A percentile compares a stretch with the other conserved stretches of the same genome.
Conservation (phyloP, 2,888 invertebrate genomes). For the Euplagia quadripunctaria region DNA sequence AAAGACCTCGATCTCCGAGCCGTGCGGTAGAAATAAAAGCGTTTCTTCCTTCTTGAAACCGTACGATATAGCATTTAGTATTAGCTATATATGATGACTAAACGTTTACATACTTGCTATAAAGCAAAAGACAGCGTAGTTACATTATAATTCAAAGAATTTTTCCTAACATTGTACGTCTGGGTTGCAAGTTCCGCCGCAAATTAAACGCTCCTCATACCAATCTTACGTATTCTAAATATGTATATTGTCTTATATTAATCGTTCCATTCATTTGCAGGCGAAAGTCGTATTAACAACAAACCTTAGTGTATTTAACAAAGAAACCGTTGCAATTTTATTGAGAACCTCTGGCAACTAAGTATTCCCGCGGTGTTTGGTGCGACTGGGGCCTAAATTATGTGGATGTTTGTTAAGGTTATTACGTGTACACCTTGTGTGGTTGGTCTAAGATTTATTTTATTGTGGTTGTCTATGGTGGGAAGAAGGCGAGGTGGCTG, state of each 20-base stretch:
- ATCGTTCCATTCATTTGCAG: constrained; percentile 51
- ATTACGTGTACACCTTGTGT: constrained; percentile 21
- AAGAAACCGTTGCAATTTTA: constrained; percentile 61
- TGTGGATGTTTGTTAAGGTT: constrained; percentile 31
- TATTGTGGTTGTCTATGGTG: not conserved
- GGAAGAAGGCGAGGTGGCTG: not conserved
- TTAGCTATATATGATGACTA: not conserved
- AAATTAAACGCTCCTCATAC: constrained; percentile 46
- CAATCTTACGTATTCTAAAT: constrained; percentile 44
- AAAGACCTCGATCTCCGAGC: not conserved
- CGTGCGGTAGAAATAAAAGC: no score
- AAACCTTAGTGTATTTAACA: constrained; percentile 56
- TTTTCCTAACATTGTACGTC: constrained; percentile 27
- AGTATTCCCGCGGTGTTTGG: constrained; percentile 51
- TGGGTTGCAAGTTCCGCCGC: constrained; percentile 14
- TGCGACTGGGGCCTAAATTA: constrained; percentile 34
- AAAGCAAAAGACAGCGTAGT: constrained; percentile 7
- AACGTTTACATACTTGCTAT: constrained; percentile 10
- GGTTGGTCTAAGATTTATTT: constrained; percentile 27
- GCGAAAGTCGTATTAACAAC: constrained; percentile 55
- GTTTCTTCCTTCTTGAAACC: not conserved
- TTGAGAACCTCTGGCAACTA: constrained; percentile 33
- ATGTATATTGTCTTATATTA: constrained; percentile 54
- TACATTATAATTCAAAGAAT: constrained; percentile 26
- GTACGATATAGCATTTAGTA: not conserved